Base-by-base conservation (phyloP, 2,797 vertebrate species). In the Oryzias dopingdopingensis region DNA sequence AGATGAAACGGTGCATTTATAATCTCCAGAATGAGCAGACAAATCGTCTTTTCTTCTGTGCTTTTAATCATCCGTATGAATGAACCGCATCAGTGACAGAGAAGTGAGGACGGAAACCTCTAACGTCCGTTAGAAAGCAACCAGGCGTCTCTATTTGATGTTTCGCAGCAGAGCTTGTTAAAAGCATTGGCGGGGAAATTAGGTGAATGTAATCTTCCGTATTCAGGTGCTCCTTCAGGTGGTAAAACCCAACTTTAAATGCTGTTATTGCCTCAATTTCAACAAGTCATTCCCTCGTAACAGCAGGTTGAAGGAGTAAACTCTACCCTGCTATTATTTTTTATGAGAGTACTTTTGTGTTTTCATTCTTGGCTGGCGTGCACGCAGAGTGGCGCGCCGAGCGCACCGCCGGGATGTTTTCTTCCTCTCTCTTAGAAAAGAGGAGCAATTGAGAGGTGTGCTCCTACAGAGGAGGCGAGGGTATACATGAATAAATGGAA, bases 401-500 rank as follows among this genome's bases (percentile, higher is more conserved):
- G 70, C 79, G 62, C 67, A 49, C 56, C 54, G 52, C 23, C 43
- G 8, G 61, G 26, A 17, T 20, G 52, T 59, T 69, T 69, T 68
- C 56, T 53, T 62, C 8, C 52, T 13, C 65, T 67, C 72, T 67
- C 55, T 55, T 69, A 61, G 69, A 76, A 62, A 52, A 42, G 48
- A 57, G 46, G 49, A 23, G 42, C n/a, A 51, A 22, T 41, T 6
- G 42, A 12, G 44, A 4, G 40, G 15, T 20, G 29, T 48, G 22
- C 20, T 49, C 68, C 68, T 59, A 40, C 24, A 15, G 42, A 77
- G 61, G 15, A 52, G 68, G 76, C 63, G 62, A 74, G 66, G 62
- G 82, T 84, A 88, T 88, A 89, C 92, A 90, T 90, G 88, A 90
- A 86, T 80, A 60, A 87, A 80, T 66, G 71, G 41, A 71, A 60